phyloP scores from a whole-genome alignment of 2,113 vertebrate species.

The Peromyscus maniculatus region DNA sequence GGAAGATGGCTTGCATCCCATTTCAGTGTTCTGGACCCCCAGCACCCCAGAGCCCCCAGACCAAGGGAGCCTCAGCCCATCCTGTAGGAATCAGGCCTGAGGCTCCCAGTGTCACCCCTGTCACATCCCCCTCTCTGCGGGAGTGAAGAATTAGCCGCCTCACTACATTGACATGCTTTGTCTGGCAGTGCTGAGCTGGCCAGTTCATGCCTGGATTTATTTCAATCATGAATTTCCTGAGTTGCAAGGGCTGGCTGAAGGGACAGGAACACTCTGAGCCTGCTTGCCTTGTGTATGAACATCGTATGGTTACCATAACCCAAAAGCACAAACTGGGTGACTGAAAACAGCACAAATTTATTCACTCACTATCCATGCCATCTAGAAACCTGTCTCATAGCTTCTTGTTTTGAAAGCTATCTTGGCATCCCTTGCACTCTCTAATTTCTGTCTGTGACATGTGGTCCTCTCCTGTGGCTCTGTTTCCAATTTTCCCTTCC shows the following conservation, averaged over 20 bases:
- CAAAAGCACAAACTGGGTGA: background rate
- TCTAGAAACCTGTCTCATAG: background rate
- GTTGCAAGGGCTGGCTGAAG: background rate
- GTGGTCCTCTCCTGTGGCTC: background rate
- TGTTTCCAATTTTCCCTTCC: background rate
- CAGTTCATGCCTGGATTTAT: conserved; percentile 11
- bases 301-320: background rate
- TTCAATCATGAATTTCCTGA: conserved; percentile 66
- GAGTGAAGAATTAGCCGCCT: conserved; percentile 24
- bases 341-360: background rate
- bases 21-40: background rate
- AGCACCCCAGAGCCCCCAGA: background rate
- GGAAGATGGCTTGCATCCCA: background rate
- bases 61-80: background rate
- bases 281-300: background rate
- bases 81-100: background rate
- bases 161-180: conserved; percentile 2
- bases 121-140: background rate
- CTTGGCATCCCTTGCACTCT: background rate
- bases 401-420: background rate
- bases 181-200: conserved; percentile 64
- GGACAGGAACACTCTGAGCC: background rate
- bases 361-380: background rate
- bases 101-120: background rate
- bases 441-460: background rate